A percentile compares a stretch with the other conserved stretches of the same genome.
Evolutionary conservation across 2,113 vertebrate species (phyloP).

Genomic region (Sphaerodactylus townsendi): DNA sequence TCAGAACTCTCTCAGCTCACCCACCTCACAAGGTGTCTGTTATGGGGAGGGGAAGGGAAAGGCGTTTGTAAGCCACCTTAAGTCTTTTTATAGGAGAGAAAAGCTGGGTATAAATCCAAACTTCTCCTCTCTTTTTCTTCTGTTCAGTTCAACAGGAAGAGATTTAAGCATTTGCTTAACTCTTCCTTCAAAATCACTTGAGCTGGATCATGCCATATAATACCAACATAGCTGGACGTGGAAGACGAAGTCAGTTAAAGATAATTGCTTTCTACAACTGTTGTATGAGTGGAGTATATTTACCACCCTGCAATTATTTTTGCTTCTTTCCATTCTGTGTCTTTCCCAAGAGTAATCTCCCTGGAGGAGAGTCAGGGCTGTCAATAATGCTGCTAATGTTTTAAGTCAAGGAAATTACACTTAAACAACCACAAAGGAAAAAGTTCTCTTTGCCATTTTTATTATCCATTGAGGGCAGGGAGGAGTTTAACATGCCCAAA

Average conservation of each 20-base stretch:
- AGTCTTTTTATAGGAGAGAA: too few relatives aligned
- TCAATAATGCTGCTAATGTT: background rate
- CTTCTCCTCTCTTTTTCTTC: too few relatives aligned
- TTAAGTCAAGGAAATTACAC: background rate
- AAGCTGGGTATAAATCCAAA: too few relatives aligned
- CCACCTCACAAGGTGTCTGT: too few relatives aligned
- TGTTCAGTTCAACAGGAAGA: background rate
- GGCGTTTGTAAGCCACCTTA: too few relatives aligned
- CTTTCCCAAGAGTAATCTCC: background rate
- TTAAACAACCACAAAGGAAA: background rate
- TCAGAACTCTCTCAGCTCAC: too few relatives aligned
- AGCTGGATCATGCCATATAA: background rate
- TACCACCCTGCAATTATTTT: background rate
- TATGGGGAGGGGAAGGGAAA: too few relatives aligned
- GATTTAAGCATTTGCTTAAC: background rate
- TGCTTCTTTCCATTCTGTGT: background rate
- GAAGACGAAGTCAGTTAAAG: background rate
- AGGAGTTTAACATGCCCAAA: conserved; percentile 48
- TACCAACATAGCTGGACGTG: background rate
- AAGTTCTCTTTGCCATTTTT: background rate
- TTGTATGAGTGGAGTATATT: background rate
- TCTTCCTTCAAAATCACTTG: background rate
- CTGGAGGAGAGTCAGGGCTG: rapidly evolving
- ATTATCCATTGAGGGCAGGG: conserved; percentile 7
- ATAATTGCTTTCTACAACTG: background rate